phyloP scores from a whole-genome alignment of 2,888 invertebrate species.

The Latrodectus hesperus region DNA sequence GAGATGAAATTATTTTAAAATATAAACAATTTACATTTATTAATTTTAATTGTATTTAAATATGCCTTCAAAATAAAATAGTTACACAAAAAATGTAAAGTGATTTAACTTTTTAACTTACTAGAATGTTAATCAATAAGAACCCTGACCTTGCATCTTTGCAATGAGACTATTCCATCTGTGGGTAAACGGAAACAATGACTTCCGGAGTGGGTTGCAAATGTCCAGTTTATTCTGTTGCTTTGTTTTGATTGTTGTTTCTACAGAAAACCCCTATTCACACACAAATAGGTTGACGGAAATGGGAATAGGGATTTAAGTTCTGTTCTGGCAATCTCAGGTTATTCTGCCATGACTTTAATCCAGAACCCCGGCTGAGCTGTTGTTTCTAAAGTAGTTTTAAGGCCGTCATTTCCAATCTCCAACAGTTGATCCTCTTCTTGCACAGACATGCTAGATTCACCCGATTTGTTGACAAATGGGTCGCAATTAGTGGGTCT shows the following conservation, averaged over 20 bases:
- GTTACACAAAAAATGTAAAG: no score
- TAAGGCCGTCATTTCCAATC: background rate
- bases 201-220: background rate
- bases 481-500: constrained; percentile 35
- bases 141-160: no score
- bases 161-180: no score
- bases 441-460: constrained; percentile 33
- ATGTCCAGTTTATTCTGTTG: constrained; percentile 16
- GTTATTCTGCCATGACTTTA: constrained; percentile 18
- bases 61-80: no score
- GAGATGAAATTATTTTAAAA: no score
- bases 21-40: no score
- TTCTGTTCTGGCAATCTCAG: constrained; percentile 30
- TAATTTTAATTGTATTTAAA: no score
- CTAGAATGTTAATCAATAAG: no score
- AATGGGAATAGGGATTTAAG: constrained; percentile 36
- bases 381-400: constrained; percentile 13
- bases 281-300: constrained; percentile 12
- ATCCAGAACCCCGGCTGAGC: constrained; percentile 21
- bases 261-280: constrained; percentile 14
- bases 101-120: no score
- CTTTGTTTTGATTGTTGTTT: constrained; percentile 35
- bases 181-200: background rate
- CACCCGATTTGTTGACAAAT: constrained; percentile 42
- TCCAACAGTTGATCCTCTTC: constrained; percentile 29